A percentile compares a stretch with the other conserved stretches of the same genome.
Conservation (phyloP, 2,113 vertebrate genomes). For the Eurypyga helias region DNA sequence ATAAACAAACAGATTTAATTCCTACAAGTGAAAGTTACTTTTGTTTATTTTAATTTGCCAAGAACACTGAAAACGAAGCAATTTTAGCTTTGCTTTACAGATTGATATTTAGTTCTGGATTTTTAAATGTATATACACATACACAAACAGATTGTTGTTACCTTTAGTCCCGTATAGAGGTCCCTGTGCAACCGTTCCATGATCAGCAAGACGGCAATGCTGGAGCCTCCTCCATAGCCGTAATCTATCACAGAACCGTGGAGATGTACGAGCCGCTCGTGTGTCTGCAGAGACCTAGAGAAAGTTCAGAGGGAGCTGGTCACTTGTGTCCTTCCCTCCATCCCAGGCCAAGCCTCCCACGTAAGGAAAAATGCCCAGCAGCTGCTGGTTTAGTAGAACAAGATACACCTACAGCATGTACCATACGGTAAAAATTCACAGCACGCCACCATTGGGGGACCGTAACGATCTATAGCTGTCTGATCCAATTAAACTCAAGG, state of each 20-base stretch:
- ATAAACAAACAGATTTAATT: not conserved
- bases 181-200: constrained; percentile 96
- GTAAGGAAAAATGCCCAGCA: not conserved
- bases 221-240: constrained; percentile 90
- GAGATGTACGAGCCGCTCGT: constrained; percentile 92
- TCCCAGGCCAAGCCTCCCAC: not conserved
- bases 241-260: constrained; percentile 98
- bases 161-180: constrained; percentile 95
- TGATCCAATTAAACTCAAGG: not conserved
- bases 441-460: not conserved
- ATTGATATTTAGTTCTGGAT: not conserved
- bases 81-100: not conserved
- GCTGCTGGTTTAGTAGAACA: not conserved
- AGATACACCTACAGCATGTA: not conserved
- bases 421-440: not conserved
- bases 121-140: not conserved
- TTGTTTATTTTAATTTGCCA: not conserved
- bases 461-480: not conserved
- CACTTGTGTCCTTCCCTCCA: not conserved
- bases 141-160: not conserved
- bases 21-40: not conserved
- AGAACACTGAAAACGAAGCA: fast-evolving
- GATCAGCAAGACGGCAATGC: constrained; percentile 93
- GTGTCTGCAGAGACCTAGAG: constrained; percentile 89
- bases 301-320: not conserved